phyloP scores from a whole-genome alignment of 1,140 invertebrate species.

The Anastatus disparis region DNA sequence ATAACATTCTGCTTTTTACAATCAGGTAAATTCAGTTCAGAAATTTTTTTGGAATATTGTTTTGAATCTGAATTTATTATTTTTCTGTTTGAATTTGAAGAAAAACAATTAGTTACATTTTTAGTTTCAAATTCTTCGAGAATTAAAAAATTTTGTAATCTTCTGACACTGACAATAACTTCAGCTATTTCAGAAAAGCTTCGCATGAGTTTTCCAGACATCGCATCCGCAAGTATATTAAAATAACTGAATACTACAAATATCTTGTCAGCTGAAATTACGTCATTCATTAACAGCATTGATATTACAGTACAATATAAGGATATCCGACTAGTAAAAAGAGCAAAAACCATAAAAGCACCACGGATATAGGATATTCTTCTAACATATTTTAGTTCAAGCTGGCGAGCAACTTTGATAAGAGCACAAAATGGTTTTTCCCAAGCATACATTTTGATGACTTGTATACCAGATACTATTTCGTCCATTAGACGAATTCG shows the following conservation, averaged over 20 bases:
- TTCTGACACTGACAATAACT: conserved; percentile 70
- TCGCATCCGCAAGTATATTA: conserved; percentile 72
- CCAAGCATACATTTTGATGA: conserved; percentile 88
- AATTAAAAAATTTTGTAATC: conserved; percentile 69
- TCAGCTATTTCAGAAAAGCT: conserved; percentile 75
- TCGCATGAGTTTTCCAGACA: conserved; percentile 78
- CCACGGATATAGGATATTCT: conserved; percentile 77
- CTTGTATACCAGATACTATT: conserved; percentile 76
- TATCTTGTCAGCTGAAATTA: conserved; percentile 70
- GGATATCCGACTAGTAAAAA: conserved; percentile 76
- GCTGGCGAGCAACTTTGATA: conserved; percentile 70
- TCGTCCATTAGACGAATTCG: conserved; percentile 83
- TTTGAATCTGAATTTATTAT: conserved; percentile 39
- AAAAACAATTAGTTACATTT: conserved; percentile 15
- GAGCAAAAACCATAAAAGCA: conserved; percentile 77
- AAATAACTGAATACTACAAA: conserved; percentile 77
- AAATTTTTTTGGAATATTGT: conserved; percentile 32
- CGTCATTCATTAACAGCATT: conserved; percentile 67
- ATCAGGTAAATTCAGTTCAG: conserved; percentile 50
- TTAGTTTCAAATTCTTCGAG: conserved; percentile 64
- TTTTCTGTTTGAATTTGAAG: conserved; percentile 45
- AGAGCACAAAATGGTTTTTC: conserved; percentile 77
- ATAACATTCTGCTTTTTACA: no score
- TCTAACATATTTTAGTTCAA: conserved; percentile 72
- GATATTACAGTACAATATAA: conserved; percentile 74